Conservation (phyloP, 2,113 vertebrate species). For the Stomatorhinus ivindoensis region DNA sequence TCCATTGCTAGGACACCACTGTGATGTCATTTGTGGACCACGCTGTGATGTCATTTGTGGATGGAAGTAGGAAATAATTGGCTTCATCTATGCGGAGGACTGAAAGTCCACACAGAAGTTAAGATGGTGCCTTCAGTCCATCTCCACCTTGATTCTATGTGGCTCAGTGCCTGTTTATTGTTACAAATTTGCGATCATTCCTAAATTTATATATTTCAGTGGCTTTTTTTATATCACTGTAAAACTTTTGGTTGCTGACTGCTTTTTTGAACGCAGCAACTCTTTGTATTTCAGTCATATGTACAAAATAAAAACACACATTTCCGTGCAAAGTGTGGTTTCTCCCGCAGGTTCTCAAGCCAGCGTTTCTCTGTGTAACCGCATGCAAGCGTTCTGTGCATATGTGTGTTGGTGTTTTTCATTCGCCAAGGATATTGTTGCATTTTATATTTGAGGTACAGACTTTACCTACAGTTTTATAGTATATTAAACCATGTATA, state of each 20-base stretch:
- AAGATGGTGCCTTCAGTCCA: constrained; percentile 51
- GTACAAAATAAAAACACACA: constrained; percentile 3
- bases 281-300: constrained; percentile 35
- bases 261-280: constrained; percentile 35
- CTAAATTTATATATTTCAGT: constrained; percentile 57
- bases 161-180: constrained; percentile 46
- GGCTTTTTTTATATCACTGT: constrained; percentile 51
- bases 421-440: constrained; percentile 49
- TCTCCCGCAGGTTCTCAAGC: constrained; percentile 15
- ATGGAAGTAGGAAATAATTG: constrained; percentile 33
- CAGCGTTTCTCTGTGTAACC: constrained; percentile 17
- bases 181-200: constrained; percentile 47
- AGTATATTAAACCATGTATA: constrained; percentile 50
- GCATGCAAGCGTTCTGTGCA: constrained; percentile 26
- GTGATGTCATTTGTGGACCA: constrained; percentile 31
- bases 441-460: constrained; percentile 54
- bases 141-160: constrained; percentile 50
- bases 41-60: constrained; percentile 34
- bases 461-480: constrained; percentile 54
- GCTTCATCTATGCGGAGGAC: constrained; percentile 44
- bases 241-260: constrained; percentile 32
- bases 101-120: constrained; percentile 40
- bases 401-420: constrained; percentile 33
- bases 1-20: constrained; percentile 33
- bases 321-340: constrained; percentile 22